Conservation (phyloP, 2,797 vertebrate species). For the Buphagus erythrorhynchus region DNA sequence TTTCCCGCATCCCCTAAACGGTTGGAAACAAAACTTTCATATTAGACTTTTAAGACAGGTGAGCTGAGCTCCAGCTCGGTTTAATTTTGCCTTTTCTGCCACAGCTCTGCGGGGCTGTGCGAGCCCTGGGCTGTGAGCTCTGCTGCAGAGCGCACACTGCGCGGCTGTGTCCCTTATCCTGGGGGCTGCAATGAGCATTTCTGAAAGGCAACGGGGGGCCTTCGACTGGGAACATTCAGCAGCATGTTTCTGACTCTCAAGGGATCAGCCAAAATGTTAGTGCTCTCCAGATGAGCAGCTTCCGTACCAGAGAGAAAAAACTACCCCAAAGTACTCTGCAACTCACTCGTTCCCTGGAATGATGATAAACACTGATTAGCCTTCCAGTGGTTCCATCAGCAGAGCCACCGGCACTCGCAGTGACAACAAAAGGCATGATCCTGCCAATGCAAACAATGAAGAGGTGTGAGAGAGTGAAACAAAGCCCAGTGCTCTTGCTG, state of each 20-base stretch:
- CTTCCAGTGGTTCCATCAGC: not conserved
- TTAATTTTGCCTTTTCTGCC: not conserved
- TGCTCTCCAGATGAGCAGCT: slow-evolving; percentile 14
- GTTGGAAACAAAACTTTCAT: not conserved
- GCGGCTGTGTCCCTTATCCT: not conserved
- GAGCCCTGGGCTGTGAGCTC: not conserved
- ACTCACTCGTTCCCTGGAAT: slow-evolving; percentile 22
- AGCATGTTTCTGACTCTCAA: slow-evolving; percentile 37
- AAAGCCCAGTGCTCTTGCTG: not conserved
- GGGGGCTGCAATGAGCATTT: slow-evolving; percentile 32
- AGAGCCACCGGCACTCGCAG: not conserved
- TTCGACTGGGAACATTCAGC: slow-evolving; percentile 37
- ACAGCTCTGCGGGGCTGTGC: not conserved
- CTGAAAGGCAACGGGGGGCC: not conserved
- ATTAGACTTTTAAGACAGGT: not conserved
- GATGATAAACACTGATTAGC: not conserved
- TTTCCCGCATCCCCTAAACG: slow-evolving; percentile 18
- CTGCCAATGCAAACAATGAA: not conserved
- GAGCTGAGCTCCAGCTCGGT: not conserved
- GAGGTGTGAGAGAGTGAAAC: not conserved
- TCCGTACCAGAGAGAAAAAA: not conserved
- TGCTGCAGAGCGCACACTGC: not conserved
- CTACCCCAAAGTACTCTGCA: not conserved
- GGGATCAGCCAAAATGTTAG: slow-evolving; percentile 48
- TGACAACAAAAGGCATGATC: slow-evolving; percentile 27